A percentile compares a stretch with the other conserved stretches of the same genome.
phyloP scores from a whole-genome alignment of 2,888 invertebrate species.

The Rosalia funebris region DNA sequence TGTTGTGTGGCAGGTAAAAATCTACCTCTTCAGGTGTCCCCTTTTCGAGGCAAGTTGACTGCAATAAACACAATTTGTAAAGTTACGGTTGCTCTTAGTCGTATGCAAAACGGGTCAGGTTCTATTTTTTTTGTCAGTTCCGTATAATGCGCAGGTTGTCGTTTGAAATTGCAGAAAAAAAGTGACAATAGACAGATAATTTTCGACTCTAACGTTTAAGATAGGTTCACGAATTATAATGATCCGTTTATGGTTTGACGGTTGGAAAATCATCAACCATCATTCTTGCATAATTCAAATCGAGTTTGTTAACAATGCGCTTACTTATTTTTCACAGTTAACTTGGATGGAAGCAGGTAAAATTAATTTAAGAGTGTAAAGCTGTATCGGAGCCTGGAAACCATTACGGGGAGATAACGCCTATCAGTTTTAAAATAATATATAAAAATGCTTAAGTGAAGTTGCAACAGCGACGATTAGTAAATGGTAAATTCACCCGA shows the following conservation, averaged over 20 bases:
- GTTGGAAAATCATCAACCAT: constrained; percentile 29
- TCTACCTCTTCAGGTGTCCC: constrained; percentile 37
- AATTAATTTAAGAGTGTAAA: neutral
- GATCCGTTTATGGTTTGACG: constrained; percentile 37
- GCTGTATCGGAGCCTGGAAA: neutral
- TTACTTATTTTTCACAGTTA: no score
- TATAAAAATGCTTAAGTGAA: constrained; percentile 13
- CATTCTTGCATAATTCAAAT: constrained; percentile 13
- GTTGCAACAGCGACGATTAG: constrained; percentile 14
- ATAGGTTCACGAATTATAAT: constrained; percentile 30
- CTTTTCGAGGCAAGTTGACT: constrained; percentile 34
- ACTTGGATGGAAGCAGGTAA: neutral
- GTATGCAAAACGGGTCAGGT: constrained; percentile 39
- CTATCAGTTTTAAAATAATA: constrained; percentile 13
- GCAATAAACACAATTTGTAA: constrained; percentile 31
- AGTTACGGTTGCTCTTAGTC: constrained; percentile 32
- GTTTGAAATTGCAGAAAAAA: constrained; percentile 12
- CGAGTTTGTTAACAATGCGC: neutral
- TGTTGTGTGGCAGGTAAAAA: constrained; percentile 36
- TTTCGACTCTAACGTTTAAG: constrained; percentile 8
- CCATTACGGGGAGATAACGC: constrained; percentile 2
- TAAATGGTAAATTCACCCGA: constrained; percentile 21
- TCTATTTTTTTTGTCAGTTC: constrained; percentile 31
- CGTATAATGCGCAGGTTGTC: constrained; percentile 6
- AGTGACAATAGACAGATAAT: constrained; percentile 15